Percentiles rank a stretch among this genome's conserved stretches.
Conservation (phyloP, 37 sponge, comb jelly and placozoan genomes). For the Chondrosia reniformis region DNA sequence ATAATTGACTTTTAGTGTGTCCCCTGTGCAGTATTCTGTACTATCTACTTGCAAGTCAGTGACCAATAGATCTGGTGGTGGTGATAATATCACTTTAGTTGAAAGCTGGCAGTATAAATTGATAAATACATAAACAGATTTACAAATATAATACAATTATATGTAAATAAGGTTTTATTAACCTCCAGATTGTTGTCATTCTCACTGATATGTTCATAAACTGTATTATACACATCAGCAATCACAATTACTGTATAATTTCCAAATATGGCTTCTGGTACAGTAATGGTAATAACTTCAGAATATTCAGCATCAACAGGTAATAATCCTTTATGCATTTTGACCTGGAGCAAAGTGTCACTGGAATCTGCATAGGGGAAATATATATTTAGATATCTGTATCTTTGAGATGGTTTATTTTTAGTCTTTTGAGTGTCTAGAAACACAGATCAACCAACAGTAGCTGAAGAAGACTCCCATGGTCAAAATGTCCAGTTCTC, state of each 20-base stretch:
- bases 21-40: slow-evolving; percentile 4
- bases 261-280: slow-evolving; percentile 23
- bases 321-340: too few species aligned
- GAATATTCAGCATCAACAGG: too few species aligned
- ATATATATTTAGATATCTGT: too few species aligned
- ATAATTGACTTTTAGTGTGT: background rate
- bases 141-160: background rate
- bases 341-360: too few species aligned
- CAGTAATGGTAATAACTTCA: background rate
- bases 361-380: too few species aligned
- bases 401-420: too few species aligned
- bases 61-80: slow-evolving; percentile 24
- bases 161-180: too few species aligned
- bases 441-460: too few species aligned
- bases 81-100: background rate
- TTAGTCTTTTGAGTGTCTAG: too few species aligned
- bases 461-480: too few species aligned
- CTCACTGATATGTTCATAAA: slow-evolving; percentile 14
- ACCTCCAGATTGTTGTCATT: slow-evolving; percentile 8
- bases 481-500: too few species aligned
- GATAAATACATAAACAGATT: background rate
- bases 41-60: background rate
- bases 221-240: slow-evolving; percentile 2
- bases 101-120: background rate
- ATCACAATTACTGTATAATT: slow-evolving; percentile 8